Evolutionary conservation across 2,113 vertebrate species (phyloP).

Genomic region (Rhinogobius similis): DNA sequence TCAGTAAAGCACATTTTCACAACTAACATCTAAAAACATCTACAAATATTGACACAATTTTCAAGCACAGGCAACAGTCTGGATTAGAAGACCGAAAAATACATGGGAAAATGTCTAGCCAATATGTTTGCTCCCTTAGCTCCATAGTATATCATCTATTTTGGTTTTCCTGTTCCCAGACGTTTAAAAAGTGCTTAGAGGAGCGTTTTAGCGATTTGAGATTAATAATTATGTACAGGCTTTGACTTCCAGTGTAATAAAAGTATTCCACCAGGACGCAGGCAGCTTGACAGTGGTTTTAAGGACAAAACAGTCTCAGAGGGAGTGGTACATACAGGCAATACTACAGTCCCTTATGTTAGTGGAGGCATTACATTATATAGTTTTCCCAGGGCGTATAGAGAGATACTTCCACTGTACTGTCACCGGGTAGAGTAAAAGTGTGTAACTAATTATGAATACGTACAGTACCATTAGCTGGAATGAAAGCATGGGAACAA

Average conservation of each 20-base stretch:
- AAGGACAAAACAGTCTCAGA: not conserved
- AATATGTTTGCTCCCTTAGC: constrained; percentile 10
- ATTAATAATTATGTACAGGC: constrained; percentile 26
- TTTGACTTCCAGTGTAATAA: constrained; percentile 15
- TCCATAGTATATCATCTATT: constrained; percentile 17
- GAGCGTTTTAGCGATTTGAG: constrained; percentile 27
- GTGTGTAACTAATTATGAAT: not conserved
- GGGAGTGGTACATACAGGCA: not conserved
- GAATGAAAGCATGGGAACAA: no score
- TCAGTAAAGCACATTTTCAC: no score
- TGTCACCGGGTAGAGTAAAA: not conserved
- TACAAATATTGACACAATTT: no score
- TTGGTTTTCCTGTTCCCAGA: constrained; percentile 23
- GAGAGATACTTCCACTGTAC: not conserved
- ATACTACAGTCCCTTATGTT: not conserved
- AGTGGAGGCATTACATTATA: not conserved
- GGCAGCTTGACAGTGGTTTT: not conserved
- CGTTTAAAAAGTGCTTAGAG: constrained; percentile 28
- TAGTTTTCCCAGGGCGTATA: not conserved
- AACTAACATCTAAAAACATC: no score
- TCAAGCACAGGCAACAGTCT: no score
- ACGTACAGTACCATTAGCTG: no score
- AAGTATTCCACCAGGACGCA: not conserved
- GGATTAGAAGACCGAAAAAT: not conserved
- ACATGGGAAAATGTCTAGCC: not conserved